Percentiles rank a stretch among this genome's conserved stretches.
phyloP scores from a whole-genome alignment of 2,888 invertebrate species.

The Heliconius hortense region DNA sequence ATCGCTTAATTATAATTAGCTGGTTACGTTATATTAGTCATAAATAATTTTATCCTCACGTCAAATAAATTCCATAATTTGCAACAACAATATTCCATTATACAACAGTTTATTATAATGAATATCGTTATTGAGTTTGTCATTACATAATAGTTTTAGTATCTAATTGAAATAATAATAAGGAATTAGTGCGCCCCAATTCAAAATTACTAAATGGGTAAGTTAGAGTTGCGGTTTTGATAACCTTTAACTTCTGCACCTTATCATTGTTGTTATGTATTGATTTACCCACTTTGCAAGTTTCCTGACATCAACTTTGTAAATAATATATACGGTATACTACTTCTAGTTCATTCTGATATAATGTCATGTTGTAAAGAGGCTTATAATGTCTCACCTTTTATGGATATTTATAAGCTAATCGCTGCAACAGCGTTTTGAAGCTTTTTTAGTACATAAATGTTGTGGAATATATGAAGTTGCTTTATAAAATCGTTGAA shows the following conservation, averaged over 20 bases:
- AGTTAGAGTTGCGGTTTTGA: constrained; percentile 12
- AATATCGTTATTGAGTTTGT: no score
- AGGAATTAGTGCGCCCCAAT: constrained; percentile 6
- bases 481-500: not conserved
- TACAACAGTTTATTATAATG: no score
- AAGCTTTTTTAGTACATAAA: not conserved
- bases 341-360: not conserved
- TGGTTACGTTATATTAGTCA: no score
- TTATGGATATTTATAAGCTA: not conserved
- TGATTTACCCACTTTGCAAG: constrained; percentile 11
- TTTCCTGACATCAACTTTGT: constrained; percentile 8
- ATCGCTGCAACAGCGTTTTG: constrained; percentile 1
- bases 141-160: not conserved
- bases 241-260: constrained; percentile 24
- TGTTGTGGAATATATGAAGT: not conserved
- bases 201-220: constrained; percentile 15
- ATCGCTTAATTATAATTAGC: no score
- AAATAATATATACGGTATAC: not conserved
- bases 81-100: not conserved
- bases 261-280: constrained; percentile 17
- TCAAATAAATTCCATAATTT: not conserved
- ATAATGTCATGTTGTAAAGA: not conserved
- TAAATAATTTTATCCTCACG: no score
- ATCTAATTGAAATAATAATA: constrained; percentile 3
- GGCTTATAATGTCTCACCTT: not conserved